Conservation (phyloP, 2,888 invertebrate species). For the Pocota personata region DNA sequence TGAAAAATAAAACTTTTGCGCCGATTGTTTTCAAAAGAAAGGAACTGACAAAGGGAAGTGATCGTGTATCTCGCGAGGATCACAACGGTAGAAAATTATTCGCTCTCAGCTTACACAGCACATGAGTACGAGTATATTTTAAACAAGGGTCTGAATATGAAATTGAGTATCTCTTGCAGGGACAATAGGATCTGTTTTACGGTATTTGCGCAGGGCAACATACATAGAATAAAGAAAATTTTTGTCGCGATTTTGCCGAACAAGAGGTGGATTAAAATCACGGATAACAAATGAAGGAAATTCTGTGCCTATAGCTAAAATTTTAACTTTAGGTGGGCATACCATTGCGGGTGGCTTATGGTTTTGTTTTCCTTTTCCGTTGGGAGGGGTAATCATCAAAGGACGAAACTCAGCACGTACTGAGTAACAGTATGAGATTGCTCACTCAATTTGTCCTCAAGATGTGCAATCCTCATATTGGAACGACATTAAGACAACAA, state of each 20-base stretch:
- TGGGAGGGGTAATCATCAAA: no score
- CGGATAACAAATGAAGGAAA: no score
- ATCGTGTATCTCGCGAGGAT: constrained; percentile 57
- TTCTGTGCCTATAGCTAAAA: no score
- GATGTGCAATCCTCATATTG: no score
- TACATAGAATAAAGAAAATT: background rate
- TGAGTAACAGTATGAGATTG: no score
- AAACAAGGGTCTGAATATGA: constrained; percentile 18
- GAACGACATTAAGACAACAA: no score
- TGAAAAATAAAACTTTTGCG: constrained; percentile 65
- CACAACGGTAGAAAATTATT: constrained; percentile 17
- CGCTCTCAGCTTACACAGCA: constrained; percentile 11
- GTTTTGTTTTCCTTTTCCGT: no score
- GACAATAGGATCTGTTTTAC: constrained; percentile 20
- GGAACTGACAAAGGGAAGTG: background rate
- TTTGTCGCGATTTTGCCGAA: background rate
- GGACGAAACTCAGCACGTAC: no score
- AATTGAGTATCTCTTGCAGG: constrained; percentile 26
- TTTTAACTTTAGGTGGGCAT: no score
- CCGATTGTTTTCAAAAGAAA: constrained; percentile 42
- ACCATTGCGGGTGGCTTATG: no score
- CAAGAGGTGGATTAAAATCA: background rate
- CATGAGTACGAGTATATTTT: background rate
- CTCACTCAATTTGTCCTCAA: no score
- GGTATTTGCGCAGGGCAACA: background rate